Evolutionary conservation across 2,888 invertebrate genomes (phyloP), one percentile per base, ranked within the genome.

Genomic region (Archips xylosteana): DNA sequence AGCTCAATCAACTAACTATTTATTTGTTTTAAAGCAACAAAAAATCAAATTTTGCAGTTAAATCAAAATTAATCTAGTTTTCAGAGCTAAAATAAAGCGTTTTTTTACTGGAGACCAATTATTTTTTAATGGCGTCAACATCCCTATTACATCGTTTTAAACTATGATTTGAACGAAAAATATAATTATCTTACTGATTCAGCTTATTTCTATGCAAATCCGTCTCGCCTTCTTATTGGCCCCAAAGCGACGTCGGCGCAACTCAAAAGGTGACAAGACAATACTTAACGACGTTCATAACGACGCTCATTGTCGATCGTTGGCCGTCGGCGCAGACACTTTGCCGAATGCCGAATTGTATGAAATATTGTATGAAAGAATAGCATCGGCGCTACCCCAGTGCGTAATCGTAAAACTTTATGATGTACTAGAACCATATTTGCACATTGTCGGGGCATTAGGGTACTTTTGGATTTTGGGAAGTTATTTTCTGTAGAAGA

Each of bases 221-320:
- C n/a, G n/a, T 65, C 39, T 59, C 83, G 81, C 83, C 77, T 8
- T 39, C 68, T 82, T 81, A 71, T 49, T 81, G 79, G 88, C 90
- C 83, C 76, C 59, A 77, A 80, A 70, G 71, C 75, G 76, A 79
- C 49, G 87, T 84, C 92, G 92, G 92, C 84, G 78, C 83, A 85
- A 83, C 83, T 88, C 84, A 86, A 90, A 91, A 87, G 86, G 85
- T 84, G 87, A 88, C 87, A 88, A 90, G 89, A 92, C 93, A 91
- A 92, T 90, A 85, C 85, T 83, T 89, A 90, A 91, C 85, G 89
- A 89, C 86, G 81, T 83, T 81, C 82, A 87, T 91, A 92, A 92
- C 91, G 87, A 92, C 86, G 83, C 82, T 86, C 85, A 90, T 91
- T 92, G 91, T 91, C 82, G 82, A 83, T 81, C 84, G 32, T 85